A percentile compares a stretch with the other conserved stretches of the same genome.
Conservation (phyloP, 2,113 vertebrate species). For the Megaceryle maxima region DNA sequence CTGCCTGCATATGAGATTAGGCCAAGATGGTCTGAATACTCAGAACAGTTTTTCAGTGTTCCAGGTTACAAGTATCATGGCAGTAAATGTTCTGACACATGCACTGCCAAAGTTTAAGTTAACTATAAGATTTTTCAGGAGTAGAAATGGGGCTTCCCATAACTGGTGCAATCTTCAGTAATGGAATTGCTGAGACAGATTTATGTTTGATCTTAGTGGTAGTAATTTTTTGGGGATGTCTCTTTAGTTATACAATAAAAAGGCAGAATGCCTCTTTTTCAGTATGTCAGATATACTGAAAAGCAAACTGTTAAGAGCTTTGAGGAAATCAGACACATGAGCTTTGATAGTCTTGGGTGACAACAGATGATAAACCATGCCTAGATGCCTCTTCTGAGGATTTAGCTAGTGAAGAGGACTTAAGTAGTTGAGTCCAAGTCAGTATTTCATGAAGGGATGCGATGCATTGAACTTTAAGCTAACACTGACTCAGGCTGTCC, state of each 20-base stretch:
- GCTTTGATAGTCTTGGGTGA: neutral
- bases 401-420: neutral
- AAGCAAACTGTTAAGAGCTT: neutral
- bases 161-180: neutral
- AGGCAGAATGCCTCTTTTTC: neutral
- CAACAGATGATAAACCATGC: neutral
- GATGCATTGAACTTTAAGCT: neutral
- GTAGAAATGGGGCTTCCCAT: neutral
- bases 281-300: neutral
- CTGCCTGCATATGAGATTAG: neutral
- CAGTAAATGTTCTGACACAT: neutral
- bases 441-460: neutral
- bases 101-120: neutral
- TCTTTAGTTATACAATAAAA: neutral
- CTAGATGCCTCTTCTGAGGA: neutral
- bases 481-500: accelerated
- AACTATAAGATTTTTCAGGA: neutral
- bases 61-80: neutral
- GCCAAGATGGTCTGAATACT: neutral
- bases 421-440: neutral
- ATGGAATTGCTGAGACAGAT: neutral
- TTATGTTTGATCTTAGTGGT: neutral
- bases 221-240: neutral
- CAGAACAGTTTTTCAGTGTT: neutral
- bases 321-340: neutral